Evolutionary conservation across 2,888 invertebrate genomes (phyloP).

Genomic region (Operophtera brumata): DNA sequence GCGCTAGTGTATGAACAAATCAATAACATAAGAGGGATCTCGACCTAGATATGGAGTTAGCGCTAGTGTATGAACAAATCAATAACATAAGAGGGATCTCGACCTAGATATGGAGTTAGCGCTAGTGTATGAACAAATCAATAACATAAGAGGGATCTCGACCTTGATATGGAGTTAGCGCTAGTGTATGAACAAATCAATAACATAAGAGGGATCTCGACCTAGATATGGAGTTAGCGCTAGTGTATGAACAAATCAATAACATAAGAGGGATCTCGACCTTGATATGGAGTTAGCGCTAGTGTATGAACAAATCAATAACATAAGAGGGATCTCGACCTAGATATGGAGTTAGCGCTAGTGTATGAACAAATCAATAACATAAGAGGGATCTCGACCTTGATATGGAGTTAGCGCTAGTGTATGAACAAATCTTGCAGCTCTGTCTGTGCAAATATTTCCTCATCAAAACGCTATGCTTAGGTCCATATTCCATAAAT

Average conservation of each 20-base stretch:
- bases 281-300: neutral
- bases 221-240: neutral
- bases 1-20: constrained; percentile 46
- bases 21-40: constrained; percentile 39
- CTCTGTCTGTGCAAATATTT: too few species aligned
- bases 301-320: constrained; percentile 56
- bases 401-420: neutral
- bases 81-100: constrained; percentile 36
- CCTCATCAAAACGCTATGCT: too few species aligned
- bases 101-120: neutral
- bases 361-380: constrained; percentile 56
- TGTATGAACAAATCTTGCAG: constrained; percentile 48
- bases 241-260: constrained; percentile 54
- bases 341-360: neutral
- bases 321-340: neutral
- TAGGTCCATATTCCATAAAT: too few species aligned
- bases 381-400: neutral
- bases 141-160: constrained; percentile 30
- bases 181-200: constrained; percentile 52
- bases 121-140: constrained; percentile 50
- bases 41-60: neutral
- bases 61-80: constrained; percentile 48
- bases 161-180: neutral
- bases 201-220: constrained; percentile 23
- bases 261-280: constrained; percentile 11